Evolutionary conservation across 1,140 invertebrate genomes (phyloP), one percentile per base, ranked within the genome.

Genomic region (Leptopilina boulardi): DNA sequence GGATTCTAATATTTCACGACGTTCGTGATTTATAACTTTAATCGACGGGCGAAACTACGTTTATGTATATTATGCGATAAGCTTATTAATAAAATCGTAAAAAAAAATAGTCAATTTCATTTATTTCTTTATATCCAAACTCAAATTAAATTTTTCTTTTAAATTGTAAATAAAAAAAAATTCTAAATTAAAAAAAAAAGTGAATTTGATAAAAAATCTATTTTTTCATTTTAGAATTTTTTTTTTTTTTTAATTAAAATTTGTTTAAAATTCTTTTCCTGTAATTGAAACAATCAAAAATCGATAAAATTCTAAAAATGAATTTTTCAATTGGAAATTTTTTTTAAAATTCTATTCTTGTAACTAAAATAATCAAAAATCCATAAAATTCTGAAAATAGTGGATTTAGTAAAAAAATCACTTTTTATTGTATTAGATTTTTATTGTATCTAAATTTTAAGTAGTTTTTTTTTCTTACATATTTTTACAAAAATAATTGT

Each of bases 21-120:
- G 21, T 77, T 78, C 77, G 70, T 78, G 73, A 74, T 79, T 77
- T 76, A 77, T n/a, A 76, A 70, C 47, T 51, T n/a, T 75, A 82
- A 47, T 66, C 30, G 66, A n/a, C 70, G 76, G n/a, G 41, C 10
- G 70, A 73, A 47, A 78, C 26, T 77, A 30, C 75, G 80, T 85
- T 85, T 80, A 82, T 84, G 82, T 84, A 51, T 80, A n/a, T n/a
- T n/a, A 51, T 80, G 42, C 41, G 21, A 82, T 42, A 80, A 76
- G 70, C 79, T 84, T 85, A 83, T 34, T 83, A 84, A 85, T 85
- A 85, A 85, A 85, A 85, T 76, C 47, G 19, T 71, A 75, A 56
- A 76, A 83, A 85, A 76, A 71, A n/a, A 44, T n/a, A 23, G 18
- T 19, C 11, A 38, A 38, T 38, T 70, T 70, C 13, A 72, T 13